These are phyloP conservation scores for Julus scandinavius DNA, from an alignment of 2,888 invertebrate genomes.

Conservation along the genomic window DNA sequence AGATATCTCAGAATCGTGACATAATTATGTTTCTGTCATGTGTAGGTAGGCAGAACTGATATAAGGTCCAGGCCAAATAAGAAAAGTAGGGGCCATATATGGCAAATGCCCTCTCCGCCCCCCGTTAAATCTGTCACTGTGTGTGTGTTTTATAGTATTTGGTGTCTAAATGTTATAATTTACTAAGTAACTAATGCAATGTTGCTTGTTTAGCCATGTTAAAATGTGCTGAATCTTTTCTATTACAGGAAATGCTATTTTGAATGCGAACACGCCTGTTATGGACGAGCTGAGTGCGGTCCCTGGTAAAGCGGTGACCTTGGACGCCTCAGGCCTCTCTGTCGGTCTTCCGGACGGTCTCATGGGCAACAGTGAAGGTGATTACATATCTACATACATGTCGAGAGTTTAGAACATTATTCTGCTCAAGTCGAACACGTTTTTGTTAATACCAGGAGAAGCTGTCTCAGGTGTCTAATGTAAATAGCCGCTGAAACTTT, in stretches of 20 bases:
- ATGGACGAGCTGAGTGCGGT: constrained; percentile 65
- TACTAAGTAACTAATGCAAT: background rate
- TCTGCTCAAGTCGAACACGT: too few relatives aligned
- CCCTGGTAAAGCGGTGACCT: constrained; percentile 63
- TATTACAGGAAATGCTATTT: constrained; percentile 65
- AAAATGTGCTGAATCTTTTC: background rate
- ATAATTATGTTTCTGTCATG: too few relatives aligned
- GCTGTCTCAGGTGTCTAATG: background rate
- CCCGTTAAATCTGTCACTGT: too few relatives aligned
- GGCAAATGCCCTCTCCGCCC: too few relatives aligned
- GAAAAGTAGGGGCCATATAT: too few relatives aligned
- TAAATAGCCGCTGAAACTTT: too few relatives aligned
- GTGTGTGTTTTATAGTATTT: background rate
- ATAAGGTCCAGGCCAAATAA: too few relatives aligned
- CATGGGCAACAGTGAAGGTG: constrained; percentile 68
- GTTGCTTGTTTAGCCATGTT: background rate
- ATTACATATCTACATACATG: background rate
- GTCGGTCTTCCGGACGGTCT: constrained; percentile 67
- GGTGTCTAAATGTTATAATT: background rate
- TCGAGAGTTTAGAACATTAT: too few relatives aligned
- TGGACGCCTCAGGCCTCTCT: constrained; percentile 66
- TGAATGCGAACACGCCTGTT: constrained; percentile 66
- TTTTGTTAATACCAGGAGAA: background rate
- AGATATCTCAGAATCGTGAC: too few relatives aligned
- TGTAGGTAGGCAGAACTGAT: too few relatives aligned